Evolutionary conservation across 2,797 vertebrate genomes (phyloP).

Genomic region (Sarcophilus harrisii): DNA sequence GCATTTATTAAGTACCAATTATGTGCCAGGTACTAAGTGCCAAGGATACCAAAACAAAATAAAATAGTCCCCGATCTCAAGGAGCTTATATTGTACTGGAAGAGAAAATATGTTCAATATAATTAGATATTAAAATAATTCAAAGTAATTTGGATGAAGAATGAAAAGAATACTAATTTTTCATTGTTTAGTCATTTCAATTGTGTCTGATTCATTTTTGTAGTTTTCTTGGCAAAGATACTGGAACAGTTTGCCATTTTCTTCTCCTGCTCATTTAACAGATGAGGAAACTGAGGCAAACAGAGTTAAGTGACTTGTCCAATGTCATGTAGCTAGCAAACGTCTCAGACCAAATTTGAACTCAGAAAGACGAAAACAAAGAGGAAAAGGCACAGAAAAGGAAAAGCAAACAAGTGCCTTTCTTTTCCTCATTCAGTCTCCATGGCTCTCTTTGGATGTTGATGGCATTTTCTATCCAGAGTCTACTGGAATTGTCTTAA

Average conservation of each 20-base stretch:
- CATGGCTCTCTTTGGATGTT: no score
- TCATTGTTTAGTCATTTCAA: background rate
- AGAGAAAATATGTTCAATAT: background rate
- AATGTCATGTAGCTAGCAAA: background rate
- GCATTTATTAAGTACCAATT: background rate
- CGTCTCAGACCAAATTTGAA: background rate
- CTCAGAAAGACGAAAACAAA: background rate
- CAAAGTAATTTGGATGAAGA: background rate
- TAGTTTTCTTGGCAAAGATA: background rate
- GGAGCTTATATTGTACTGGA: background rate
- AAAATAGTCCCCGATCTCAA: background rate
- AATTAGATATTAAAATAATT: background rate
- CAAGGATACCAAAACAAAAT: background rate
- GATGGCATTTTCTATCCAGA: no score
- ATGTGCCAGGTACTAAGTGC: background rate
- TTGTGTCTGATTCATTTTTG: background rate
- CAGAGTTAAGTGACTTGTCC: background rate
- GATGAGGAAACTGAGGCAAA: background rate
- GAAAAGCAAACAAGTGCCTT: no score
- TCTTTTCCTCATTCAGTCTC: no score
- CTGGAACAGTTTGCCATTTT: background rate
- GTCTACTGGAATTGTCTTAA: no score
- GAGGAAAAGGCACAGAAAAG: no score
- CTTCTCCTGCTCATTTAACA: background rate
- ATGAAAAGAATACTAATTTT: background rate